Percentiles rank a stretch among this genome's conserved stretches.
Evolutionary conservation across 2,797 vertebrate genomes (phyloP).

Genomic region (Phrynocephalus vlangalii): DNA sequence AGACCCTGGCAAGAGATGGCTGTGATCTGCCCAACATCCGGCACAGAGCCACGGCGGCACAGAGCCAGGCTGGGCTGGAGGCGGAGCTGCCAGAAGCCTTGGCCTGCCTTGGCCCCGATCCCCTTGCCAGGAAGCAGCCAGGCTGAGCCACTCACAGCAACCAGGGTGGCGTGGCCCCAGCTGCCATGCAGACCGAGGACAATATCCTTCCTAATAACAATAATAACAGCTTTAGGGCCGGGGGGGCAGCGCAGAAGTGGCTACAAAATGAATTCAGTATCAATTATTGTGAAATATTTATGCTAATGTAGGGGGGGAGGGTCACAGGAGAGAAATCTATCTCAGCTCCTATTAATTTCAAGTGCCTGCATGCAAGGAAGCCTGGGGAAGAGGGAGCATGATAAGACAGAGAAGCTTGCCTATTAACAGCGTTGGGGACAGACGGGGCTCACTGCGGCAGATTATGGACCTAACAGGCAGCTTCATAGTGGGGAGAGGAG

Average conservation of each 20-base stretch:
- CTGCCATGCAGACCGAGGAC: constrained; percentile 73
- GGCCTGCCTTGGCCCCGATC: not conserved
- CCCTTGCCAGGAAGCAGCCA: constrained; percentile 43
- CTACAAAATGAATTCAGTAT: constrained; percentile 68
- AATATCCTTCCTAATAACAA: constrained; percentile 55
- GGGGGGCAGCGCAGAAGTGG: constrained; percentile 20
- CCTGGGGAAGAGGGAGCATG: constrained; percentile 43
- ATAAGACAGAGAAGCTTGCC: constrained; percentile 54
- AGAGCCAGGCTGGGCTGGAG: too few relatives aligned
- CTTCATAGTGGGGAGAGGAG: constrained; percentile 55
- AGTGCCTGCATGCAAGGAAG: constrained; percentile 48
- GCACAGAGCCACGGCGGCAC: not conserved
- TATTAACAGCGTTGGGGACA: constrained; percentile 70
- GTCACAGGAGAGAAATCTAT: constrained; percentile 55
- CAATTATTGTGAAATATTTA: constrained; percentile 72
- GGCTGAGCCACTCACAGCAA: not conserved
- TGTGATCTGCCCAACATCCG: not conserved
- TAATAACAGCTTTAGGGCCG: constrained; percentile 34
- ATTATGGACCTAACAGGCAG: constrained; percentile 30
- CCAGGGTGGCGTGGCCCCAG: constrained; percentile 48
- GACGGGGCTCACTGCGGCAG: constrained; percentile 63
- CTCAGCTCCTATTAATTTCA: constrained; percentile 42
- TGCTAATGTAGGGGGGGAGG: constrained; percentile 59
- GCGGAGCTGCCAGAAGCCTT: too few relatives aligned
- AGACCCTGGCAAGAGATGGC: too few relatives aligned